A percentile compares a stretch with the other conserved stretches of the same genome.
phyloP scores from a whole-genome alignment of 2,113 vertebrate species.

The Merops nubicus region DNA sequence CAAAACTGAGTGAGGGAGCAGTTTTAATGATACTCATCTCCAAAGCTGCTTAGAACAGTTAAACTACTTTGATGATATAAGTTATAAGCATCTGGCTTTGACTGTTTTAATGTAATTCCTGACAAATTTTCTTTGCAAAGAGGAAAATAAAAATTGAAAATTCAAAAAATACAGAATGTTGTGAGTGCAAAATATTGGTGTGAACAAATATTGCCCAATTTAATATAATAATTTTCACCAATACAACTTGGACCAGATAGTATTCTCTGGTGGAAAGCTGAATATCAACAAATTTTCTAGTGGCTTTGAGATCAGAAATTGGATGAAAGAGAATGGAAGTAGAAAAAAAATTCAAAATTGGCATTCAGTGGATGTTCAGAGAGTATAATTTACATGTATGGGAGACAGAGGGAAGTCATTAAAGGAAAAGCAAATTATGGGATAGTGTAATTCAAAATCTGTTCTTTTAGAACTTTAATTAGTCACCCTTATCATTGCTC shows the following conservation, averaged over 20 bases:
- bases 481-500: background rate
- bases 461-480: conserved; percentile 35
- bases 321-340: background rate
- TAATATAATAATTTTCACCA: background rate
- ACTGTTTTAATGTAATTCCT: background rate
- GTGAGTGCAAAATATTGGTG: background rate
- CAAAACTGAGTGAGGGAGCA: background rate
- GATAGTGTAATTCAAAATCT: conserved; percentile 20
- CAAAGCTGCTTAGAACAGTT: background rate
- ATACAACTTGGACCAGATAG: background rate
- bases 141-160: background rate
- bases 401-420: conserved; percentile 31
- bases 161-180: background rate
- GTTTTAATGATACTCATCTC: background rate
- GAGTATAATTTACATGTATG: conserved; percentile 8
- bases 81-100: background rate
- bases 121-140: background rate
- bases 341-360: background rate
- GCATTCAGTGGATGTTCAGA: conserved; percentile 6
- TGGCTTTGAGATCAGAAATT: background rate
- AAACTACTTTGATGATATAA: background rate
- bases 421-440: conserved; percentile 35
- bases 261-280: background rate
- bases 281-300: background rate
- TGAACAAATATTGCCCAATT: background rate